phyloP scores from a whole-genome alignment of 2,888 invertebrate species.

The Xestia c-nigrum region DNA sequence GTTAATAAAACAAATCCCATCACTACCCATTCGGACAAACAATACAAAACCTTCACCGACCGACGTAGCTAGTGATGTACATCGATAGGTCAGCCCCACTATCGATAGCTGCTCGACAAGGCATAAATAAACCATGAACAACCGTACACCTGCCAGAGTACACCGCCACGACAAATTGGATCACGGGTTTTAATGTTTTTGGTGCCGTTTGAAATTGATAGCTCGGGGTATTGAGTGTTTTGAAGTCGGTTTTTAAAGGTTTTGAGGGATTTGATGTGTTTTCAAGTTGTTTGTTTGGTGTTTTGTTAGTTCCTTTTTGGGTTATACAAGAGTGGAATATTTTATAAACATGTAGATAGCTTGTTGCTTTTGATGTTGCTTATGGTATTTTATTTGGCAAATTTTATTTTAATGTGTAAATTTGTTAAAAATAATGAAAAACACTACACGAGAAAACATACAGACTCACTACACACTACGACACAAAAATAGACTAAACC shows the following conservation, averaged over 20 bases:
- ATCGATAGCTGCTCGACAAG: slow-evolving; percentile 63
- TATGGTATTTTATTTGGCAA: no score
- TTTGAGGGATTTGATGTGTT: slow-evolving; percentile 2
- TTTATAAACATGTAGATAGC: not conserved
- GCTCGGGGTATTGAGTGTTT: slow-evolving; percentile 5
- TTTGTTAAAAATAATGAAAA: no score
- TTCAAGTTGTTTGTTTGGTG: no score
- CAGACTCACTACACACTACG: no score
- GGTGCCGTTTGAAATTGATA: slow-evolving; percentile 37
- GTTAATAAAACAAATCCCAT: slow-evolving; percentile 44
- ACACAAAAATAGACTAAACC: no score
- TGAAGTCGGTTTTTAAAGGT: slow-evolving; percentile 15
- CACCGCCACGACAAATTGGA: slow-evolving; percentile 59
- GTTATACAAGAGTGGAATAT: not conserved
- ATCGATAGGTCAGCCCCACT: slow-evolving; percentile 61
- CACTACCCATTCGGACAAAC: slow-evolving; percentile 40
- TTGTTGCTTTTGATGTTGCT: no score
- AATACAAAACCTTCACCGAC: slow-evolving; percentile 47
- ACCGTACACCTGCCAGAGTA: slow-evolving; percentile 66
- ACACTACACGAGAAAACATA: no score
- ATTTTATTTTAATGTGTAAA: no score
- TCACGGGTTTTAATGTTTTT: slow-evolving; percentile 26
- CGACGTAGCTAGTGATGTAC: slow-evolving; percentile 58
- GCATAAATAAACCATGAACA: slow-evolving; percentile 70
- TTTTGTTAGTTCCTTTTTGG: not conserved